These are phyloP conservation scores for Plotosus lineatus DNA, from an alignment of 2,113 vertebrate genomes.

Conservation along the genomic window DNA sequence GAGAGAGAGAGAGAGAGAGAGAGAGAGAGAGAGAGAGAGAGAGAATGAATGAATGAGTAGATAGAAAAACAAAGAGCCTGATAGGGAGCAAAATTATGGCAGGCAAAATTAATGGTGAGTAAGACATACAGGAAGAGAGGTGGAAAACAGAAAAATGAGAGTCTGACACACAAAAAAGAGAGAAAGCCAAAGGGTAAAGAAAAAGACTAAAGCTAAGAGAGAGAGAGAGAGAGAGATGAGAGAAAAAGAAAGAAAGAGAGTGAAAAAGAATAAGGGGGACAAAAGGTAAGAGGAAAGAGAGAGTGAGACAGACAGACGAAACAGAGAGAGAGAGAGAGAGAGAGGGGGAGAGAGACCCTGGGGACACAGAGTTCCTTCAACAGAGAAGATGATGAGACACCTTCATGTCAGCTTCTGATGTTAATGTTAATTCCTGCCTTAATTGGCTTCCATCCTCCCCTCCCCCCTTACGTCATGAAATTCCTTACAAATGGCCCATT, in stretches of 20 bases:
- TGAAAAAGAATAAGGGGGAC: background rate
- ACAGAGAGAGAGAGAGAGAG: conserved; percentile 9
- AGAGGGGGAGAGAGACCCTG: conserved; percentile 1
- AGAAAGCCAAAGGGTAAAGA: background rate
- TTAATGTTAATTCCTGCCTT: conserved; percentile 73
- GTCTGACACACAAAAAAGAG: background rate
- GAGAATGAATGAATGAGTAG: background rate
- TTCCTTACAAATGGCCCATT: background rate
- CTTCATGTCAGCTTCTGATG: conserved; percentile 78
- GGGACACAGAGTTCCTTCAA: conserved; percentile 12
- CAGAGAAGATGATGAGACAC: conserved; percentile 68
- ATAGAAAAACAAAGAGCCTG: too few relatives aligned
- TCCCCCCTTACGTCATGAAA: background rate
- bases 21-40: background rate
- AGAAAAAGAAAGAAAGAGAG: background rate
- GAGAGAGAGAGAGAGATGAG: background rate
- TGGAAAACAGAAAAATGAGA: background rate
- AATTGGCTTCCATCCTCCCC: conserved; percentile 77
- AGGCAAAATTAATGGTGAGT: background rate
- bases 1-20: background rate
- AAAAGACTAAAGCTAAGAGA: background rate
- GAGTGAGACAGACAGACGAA: too few relatives aligned
- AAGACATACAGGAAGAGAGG: background rate
- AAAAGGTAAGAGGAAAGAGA: background rate
- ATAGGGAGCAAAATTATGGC: background rate